Evolutionary conservation across 2,888 invertebrate genomes (phyloP), one percentile per base, ranked within the genome.

Genomic region (Archaeoteleia sp.): DNA sequence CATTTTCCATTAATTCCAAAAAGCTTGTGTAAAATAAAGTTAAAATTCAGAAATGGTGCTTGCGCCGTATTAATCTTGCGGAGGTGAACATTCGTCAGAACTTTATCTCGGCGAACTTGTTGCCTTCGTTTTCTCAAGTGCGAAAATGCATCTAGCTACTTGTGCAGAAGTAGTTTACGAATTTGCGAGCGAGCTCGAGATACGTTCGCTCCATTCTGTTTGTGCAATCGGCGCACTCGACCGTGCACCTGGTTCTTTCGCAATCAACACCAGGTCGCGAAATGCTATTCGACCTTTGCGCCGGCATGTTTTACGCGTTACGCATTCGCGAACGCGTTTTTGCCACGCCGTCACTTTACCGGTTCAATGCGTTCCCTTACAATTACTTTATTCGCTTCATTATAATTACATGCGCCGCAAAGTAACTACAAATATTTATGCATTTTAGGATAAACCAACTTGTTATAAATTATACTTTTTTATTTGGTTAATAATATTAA

Each of bases 241-340:
- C 46, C 61, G 49, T 46, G 46, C 46, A 57, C 57, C 46, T 57
- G 57, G 61, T 29, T 51, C 46, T 61, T 62, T 67, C 48, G 46
- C 53, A 61, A 61, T 61, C 48, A 57, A 23, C 45, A 46, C 35
- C 48, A 55, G 53, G 51, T 67, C 49, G 61, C 53, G 42, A 62
- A 61, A 20, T 46, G 51, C 43, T 58, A 53, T 62, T 67, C 57
- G 62, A 58, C 67, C 67, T 62, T 42, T 58, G 51, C n/a, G 32
- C 17, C 25, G 49, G 57, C 54, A 61, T 67, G 53, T 57, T 61
- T 53, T 46, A 51, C 61, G 55, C 61, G 35, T 61, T 67, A 57
- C 67, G 55, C 61, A 61, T 55, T 61, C 32, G 30, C 35, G 37
- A 55, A 40, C 37, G 46, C 35, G 20, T 55, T 10, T 49, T 37